Conservation (phyloP, 2,113 vertebrate species). For the Phainopepla nitens region DNA sequence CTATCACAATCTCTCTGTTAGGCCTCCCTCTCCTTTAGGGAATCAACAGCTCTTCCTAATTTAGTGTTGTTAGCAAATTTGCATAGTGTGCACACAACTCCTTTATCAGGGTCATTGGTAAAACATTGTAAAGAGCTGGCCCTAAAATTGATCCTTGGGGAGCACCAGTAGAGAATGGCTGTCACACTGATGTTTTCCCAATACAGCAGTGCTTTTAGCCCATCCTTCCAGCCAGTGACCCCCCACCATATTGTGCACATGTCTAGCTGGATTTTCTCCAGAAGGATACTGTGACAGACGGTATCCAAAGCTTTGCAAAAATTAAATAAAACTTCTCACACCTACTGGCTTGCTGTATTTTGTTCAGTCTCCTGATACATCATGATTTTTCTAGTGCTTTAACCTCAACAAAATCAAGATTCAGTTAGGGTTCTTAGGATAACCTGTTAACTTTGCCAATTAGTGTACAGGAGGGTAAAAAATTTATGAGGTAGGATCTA, state of each 20-base stretch:
- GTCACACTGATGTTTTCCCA: not conserved
- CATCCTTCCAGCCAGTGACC: not conserved
- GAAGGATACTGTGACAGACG: not conserved
- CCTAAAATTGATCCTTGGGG: not conserved
- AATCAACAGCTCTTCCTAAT: not conserved
- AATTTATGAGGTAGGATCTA: constrained; percentile 11
- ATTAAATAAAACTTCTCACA: not conserved
- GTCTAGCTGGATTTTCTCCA: not conserved
- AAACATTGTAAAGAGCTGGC: not conserved
- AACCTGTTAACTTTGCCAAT: constrained; percentile 2
- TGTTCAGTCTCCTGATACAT: not conserved
- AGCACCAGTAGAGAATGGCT: not conserved
- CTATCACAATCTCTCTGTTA: not conserved
- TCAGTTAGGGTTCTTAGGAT: not conserved
- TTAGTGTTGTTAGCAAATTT: not conserved
- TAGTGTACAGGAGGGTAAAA: not conserved
- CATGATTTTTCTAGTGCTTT: not conserved
- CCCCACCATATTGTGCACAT: not conserved
- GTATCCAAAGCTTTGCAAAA: not conserved
- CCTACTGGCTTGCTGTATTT: not conserved
- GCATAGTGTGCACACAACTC: not conserved
- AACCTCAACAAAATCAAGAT: not conserved
- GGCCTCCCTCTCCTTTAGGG: not conserved
- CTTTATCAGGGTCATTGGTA: not conserved
- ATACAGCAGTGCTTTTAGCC: not conserved